Base-by-base conservation (phyloP, 2,797 vertebrate species). In the Halcyon chelicuti region DNA sequence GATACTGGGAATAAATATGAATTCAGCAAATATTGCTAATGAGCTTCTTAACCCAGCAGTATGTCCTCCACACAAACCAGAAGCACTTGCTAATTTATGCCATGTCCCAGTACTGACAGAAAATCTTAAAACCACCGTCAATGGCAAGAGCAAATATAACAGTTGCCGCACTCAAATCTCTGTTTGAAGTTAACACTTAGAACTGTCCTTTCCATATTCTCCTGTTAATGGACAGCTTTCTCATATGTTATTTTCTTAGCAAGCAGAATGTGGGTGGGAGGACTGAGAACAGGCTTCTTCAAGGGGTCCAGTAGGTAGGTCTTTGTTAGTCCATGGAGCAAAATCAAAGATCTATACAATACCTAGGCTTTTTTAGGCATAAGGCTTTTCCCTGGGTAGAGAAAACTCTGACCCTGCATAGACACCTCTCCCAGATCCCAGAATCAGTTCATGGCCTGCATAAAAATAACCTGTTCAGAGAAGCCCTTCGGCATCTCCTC, bases 1-100 rank as follows among this genome's bases (percentile, higher is more conserved):
- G 90, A 97, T 95, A 93, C 72, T 95, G 83, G 90, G 86, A 95
- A 93, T 83, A 95, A 96, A 91, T 77, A 86, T 68, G 71, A 95
- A 90, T 95, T 95, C 94, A 93, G 94, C 71, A 95, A 89, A 92
- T 95, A 94, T 29, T 86, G 44, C 74, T 95, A 93, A 96, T 93
- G 81, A 95, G 95, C 78, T 94, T 80, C 88, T 89, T 90, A 91
- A 68, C 74, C 26, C 92, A 92, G 91, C 80, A 89, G 94, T 85
- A 74, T 58, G 65, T 91, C 67, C 57, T 89, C 71, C 54, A 28
- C 77, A 74, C n/a, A 93, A 94, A 74, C 44, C 78, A 95, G 71
- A 85, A 95, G 49, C 88, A 68, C 54, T 93, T 86, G 54, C 28
- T 96, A 89, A 91, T 92, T 86, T 62, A 70, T 77, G 23, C 9